These are phyloP conservation scores for Cyanoliseus patagonus DNA, from an alignment of 2,113 vertebrate species.

Conservation along the genomic window DNA sequence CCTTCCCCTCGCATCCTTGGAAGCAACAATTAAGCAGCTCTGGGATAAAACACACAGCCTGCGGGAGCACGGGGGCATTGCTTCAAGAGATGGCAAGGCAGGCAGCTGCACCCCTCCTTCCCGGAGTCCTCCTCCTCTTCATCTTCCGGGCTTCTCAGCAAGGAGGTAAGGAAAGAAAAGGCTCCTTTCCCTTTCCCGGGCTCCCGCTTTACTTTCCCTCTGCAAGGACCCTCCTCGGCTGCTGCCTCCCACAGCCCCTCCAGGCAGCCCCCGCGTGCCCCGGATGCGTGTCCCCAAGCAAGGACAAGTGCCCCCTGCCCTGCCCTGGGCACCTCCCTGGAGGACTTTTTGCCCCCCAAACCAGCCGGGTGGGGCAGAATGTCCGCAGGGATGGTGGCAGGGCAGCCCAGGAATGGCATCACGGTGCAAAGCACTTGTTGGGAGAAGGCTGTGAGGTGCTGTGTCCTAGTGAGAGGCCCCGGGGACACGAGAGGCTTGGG, in stretches of 20 bases:
- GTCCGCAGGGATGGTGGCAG: not conserved
- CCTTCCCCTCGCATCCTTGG: constrained; percentile 73
- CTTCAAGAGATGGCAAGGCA: constrained; percentile 90
- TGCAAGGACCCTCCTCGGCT: not conserved
- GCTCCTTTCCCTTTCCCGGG: not conserved
- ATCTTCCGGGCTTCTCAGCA: constrained; percentile 85
- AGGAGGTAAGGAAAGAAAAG: constrained; percentile 86
- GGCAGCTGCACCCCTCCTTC: constrained; percentile 81
- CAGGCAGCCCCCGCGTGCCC: not conserved
- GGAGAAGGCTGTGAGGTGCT: not conserved
- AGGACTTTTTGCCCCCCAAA: not conserved
- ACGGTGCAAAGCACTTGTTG: not conserved
- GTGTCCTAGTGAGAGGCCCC: not conserved
- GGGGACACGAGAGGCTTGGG: not conserved
- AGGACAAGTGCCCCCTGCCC: not conserved
- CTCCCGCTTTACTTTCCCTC: not conserved
- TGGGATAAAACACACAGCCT: constrained; percentile 92
- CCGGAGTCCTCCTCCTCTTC: constrained; percentile 82
- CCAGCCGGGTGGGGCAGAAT: not conserved
- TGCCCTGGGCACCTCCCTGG: not conserved
- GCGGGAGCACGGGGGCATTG: constrained; percentile 85
- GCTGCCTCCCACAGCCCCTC: not conserved
- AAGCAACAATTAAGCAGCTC: constrained; percentile 86
- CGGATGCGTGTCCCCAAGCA: not conserved
- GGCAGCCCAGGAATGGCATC: not conserved